phyloP scores from a whole-genome alignment of 2,888 invertebrate genomes.

The Cryptus viduatorius region DNA sequence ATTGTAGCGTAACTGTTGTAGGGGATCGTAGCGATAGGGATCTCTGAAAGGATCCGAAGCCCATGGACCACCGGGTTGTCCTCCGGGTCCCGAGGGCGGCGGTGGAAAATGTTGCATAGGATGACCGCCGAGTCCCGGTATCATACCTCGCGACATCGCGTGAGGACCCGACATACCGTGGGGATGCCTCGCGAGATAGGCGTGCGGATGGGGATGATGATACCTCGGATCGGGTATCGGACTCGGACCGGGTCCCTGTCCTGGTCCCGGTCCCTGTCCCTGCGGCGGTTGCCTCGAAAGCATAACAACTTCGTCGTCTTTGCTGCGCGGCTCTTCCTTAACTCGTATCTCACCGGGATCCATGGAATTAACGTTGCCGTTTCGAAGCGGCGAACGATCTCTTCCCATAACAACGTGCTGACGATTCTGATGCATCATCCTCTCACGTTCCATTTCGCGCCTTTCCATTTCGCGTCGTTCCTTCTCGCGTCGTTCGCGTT shows the following conservation, averaged over 20 bases:
- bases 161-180: constrained; percentile 86
- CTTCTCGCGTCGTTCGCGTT: constrained; percentile 85
- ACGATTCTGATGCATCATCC: constrained; percentile 86
- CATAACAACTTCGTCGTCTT: constrained; percentile 86
- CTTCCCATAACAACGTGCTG: constrained; percentile 82
- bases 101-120: constrained; percentile 85
- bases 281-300: constrained; percentile 82
- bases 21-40: constrained; percentile 89
- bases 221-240: constrained; percentile 87
- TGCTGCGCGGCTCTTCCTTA: constrained; percentile 88
- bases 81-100: constrained; percentile 84
- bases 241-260: constrained; percentile 84
- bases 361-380: constrained; percentile 85
- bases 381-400: constrained; percentile 92
- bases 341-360: constrained; percentile 85
- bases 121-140: constrained; percentile 86
- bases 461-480: constrained; percentile 87
- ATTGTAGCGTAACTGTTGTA: constrained; percentile 89
- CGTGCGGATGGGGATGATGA: constrained; percentile 86
- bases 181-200: constrained; percentile 82
- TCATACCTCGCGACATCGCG: constrained; percentile 86
- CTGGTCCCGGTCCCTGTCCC: constrained; percentile 73
- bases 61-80: constrained; percentile 87
- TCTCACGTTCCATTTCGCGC: constrained; percentile 86
- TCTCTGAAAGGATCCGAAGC: constrained; percentile 90